These are phyloP conservation scores for Oenanthe melanoleuca DNA, from an alignment of 2,113 vertebrate genomes.

Conservation along the genomic window DNA sequence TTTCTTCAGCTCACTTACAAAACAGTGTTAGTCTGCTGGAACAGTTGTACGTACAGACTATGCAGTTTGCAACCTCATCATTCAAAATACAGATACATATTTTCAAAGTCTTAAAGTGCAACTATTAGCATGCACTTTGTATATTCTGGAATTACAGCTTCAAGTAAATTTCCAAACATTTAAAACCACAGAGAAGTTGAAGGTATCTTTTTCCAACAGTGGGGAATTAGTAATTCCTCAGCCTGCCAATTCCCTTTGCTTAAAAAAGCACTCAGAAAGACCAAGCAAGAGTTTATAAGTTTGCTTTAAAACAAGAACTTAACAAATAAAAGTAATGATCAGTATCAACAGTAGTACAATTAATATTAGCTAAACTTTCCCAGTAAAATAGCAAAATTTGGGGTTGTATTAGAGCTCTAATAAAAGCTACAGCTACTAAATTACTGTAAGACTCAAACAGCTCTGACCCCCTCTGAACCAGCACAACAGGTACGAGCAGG, in stretches of 20 bases:
- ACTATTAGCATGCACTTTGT: neutral
- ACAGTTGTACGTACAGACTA: neutral
- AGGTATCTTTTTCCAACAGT: neutral
- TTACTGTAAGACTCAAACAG: rapidly evolving
- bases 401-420: neutral
- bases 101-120: neutral
- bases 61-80: neutral
- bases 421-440: neutral
- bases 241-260: neutral
- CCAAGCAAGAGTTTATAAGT: neutral
- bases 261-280: neutral
- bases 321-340: neutral
- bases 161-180: neutral
- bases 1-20: neutral
- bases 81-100: neutral
- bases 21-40: neutral
- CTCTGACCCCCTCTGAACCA: neutral
- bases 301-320: neutral
- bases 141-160: neutral
- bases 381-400: neutral
- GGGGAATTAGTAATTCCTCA: neutral
- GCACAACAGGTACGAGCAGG: neutral
- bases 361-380: neutral
- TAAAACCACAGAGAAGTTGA: neutral
- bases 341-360: neutral